A percentile compares a stretch with the other conserved stretches of the same genome.
Conservation (phyloP, 2,888 invertebrate species). For the Phengaris arion region DNA sequence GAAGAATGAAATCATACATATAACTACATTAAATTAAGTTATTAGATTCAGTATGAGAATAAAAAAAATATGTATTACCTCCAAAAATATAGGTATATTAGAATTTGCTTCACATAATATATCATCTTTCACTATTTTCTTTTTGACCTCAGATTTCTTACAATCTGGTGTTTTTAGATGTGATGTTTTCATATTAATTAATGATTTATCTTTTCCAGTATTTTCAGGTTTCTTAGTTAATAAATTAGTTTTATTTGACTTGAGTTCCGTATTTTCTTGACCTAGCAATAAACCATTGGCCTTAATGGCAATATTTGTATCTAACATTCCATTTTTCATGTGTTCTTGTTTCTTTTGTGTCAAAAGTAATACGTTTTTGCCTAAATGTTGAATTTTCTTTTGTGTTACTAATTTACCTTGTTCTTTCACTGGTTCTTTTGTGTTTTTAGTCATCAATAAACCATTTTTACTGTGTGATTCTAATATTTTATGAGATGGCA, state of each 20-base stretch:
- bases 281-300: background rate
- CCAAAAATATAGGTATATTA: slow-evolving; percentile 31
- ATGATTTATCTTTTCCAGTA: background rate
- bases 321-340: background rate
- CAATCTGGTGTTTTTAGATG: background rate
- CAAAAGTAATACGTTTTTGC: slow-evolving; percentile 5
- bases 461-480: slow-evolving; percentile 1
- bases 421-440: background rate
- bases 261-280: background rate
- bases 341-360: background rate
- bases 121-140: slow-evolving; percentile 10
- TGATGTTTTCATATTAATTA: background rate
- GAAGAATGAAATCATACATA: too few species aligned
- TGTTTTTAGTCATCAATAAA: slow-evolving; percentile 1
- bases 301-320: background rate
- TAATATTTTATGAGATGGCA: slow-evolving; percentile 35
- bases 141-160: slow-evolving; percentile 28
- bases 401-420: slow-evolving; percentile 31
- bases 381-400: slow-evolving; percentile 25
- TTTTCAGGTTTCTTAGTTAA: background rate
- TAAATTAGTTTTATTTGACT: background rate
- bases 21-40: too few species aligned
- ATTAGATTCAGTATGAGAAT: background rate
- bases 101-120: slow-evolving; percentile 7
- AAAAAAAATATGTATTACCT: slow-evolving; percentile 35